Base-by-base conservation (phyloP, 2,888 invertebrate genomes). In the Harpalus rubripes region DNA sequence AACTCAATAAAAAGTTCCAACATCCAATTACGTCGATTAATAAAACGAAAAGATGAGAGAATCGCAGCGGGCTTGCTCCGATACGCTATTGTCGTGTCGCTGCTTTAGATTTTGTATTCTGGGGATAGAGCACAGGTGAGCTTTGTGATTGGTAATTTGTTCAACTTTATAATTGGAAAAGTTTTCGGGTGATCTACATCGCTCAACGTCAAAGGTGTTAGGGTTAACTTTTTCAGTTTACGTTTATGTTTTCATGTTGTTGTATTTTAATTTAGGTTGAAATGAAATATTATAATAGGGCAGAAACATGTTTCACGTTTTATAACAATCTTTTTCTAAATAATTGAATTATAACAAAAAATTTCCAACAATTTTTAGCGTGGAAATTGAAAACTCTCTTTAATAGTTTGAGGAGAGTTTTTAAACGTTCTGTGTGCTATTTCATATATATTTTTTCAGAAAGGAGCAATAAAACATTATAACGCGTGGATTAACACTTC, bases 11-110 rank as follows among this genome's bases (percentile, higher is more conserved):
- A 74, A 74, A 74, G 52, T 74, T 74, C 74, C 74, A 74, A 74
- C 74, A 74, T 74, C 74, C 74, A 74, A 74, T 74, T 74, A 74
- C 74, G 74, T 74, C 74, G 74, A 74, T 74, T 74, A 74, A 74
- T 74, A 74, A 74, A 74, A 74, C 22, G 74, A 44, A 74, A 74
- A 74, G 74, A 74, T 74, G 74, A 74, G 74, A 74, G 74, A 74
- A 74, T 52, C 68, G 52, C 74, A 74, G 74, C 0, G 18, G 74
- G 52, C 52, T 74, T 74, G 44, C 6, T 18, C 18, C 74, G 74
- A 18, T 41, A 18, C 52, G 74, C 52, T 44, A 44, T 68, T 32
- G 68, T 68, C 39, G 15, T 32, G 6, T 32, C 32, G n/a, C 32
- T n/a, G 15, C 32, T 63, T 12, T 68, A 68, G 68, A 68, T 7